These are phyloP conservation scores for Kuschelorhynchus macadamiae DNA, from an alignment of 2,888 invertebrate genomes.

Conservation along the genomic window DNA sequence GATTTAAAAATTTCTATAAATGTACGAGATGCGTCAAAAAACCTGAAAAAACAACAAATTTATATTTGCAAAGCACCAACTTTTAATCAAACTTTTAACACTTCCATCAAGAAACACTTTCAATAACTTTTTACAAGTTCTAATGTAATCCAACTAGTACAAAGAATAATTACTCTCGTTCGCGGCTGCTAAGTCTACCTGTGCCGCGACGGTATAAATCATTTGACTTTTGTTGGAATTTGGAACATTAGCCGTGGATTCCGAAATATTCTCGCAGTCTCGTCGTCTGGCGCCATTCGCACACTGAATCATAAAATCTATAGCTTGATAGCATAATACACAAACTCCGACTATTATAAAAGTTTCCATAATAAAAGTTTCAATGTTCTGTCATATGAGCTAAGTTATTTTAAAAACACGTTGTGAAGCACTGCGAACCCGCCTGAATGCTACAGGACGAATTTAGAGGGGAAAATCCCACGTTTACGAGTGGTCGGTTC, in stretches of 20 bases:
- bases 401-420: background rate
- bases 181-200: constrained; percentile 38
- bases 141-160: constrained; percentile 14
- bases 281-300: constrained; percentile 53
- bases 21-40: too few relatives aligned
- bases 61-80: too few relatives aligned
- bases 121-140: constrained; percentile 15
- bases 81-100: too few relatives aligned
- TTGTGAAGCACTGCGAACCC: constrained; percentile 20
- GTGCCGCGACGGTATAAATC: constrained; percentile 64
- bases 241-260: constrained; percentile 31
- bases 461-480: constrained; percentile 15
- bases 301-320: constrained; percentile 75
- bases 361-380: constrained; percentile 77
- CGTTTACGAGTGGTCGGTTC: constrained; percentile 23
- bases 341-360: constrained; percentile 78
- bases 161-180: constrained; percentile 23
- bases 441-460: constrained; percentile 29
- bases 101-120: constrained; percentile 2
- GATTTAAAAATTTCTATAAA: too few relatives aligned
- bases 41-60: too few relatives aligned
- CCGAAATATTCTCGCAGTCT: constrained; percentile 29
- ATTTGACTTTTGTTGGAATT: constrained; percentile 58
- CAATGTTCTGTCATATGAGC: too few relatives aligned
- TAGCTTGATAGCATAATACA: constrained; percentile 78